A percentile compares a stretch with the other conserved stretches of the same genome.
Conservation (phyloP, 2,113 vertebrate genomes). For the Erythrocercus mccallii region DNA sequence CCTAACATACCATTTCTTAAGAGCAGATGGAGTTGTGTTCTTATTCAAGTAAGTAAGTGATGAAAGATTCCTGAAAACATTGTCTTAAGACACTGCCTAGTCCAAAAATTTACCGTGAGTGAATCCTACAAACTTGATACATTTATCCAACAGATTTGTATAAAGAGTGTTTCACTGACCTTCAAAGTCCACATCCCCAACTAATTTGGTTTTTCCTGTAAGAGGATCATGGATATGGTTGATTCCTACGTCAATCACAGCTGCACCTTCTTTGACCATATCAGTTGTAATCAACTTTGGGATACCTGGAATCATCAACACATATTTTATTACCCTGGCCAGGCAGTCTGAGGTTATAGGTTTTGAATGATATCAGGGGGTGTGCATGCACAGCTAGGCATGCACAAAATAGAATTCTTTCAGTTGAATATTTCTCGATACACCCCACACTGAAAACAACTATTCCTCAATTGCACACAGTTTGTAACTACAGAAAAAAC, state of each 20-base stretch:
- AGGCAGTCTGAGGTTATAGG: background rate
- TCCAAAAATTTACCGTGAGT: background rate
- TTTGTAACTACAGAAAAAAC: background rate
- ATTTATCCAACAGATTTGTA: background rate
- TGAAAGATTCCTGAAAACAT: background rate
- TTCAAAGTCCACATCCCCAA: conserved; percentile 93
- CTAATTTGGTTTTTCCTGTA: conserved; percentile 82
- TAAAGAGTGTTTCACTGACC: conserved; percentile 70
- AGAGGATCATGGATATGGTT: conserved; percentile 81
- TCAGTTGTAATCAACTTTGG: conserved; percentile 87
- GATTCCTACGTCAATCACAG: conserved; percentile 91
- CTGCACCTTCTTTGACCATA: conserved; percentile 89
- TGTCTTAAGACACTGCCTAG: background rate
- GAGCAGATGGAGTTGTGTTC: background rate
- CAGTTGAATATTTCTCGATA: background rate
- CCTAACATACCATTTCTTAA: background rate
- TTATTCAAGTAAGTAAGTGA: background rate
- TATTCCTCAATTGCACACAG: background rate
- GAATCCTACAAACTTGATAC: background rate
- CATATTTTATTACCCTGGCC: background rate
- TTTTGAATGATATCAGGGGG: background rate
- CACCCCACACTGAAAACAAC: background rate
- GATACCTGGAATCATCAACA: conserved; percentile 77
- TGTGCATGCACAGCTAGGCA: background rate
- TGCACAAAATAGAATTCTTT: background rate